These are phyloP conservation scores for Pseudorasbora parva DNA, from an alignment of 2,113 vertebrate genomes.

Conservation along the genomic window DNA sequence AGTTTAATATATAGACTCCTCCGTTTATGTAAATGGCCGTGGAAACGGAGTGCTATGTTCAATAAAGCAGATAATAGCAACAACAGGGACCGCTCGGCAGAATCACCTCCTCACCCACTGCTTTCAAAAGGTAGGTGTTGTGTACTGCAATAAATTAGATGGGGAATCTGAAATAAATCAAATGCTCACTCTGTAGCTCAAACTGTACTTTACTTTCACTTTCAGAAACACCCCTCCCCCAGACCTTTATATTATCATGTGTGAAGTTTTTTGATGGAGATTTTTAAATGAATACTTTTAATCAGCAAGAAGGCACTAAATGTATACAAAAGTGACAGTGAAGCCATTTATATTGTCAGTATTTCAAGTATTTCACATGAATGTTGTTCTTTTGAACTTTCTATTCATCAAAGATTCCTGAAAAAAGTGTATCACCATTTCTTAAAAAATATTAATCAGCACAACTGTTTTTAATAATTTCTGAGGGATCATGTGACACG, in stretches of 20 bases:
- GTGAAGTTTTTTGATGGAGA: not conserved
- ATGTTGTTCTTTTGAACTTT: too few species aligned
- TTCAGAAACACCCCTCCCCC: not conserved
- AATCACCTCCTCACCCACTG: conserved; percentile 57
- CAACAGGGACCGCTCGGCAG: conserved; percentile 61
- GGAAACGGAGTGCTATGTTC: conserved; percentile 81
- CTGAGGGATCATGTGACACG: too few species aligned
- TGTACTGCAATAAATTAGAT: conserved; percentile 11
- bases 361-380: too few species aligned
- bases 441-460: too few species aligned
- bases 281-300: not conserved
- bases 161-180: not conserved
- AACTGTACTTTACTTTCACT: conserved; percentile 9
- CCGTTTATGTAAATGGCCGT: conserved; percentile 84
- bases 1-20: conserved; percentile 89
- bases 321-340: not conserved
- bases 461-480: too few species aligned
- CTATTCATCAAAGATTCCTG: too few species aligned
- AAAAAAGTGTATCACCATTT: too few species aligned
- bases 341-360: too few species aligned
- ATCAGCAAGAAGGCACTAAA: not conserved
- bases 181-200: not conserved
- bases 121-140: conserved; percentile 31
- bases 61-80: conserved; percentile 80
- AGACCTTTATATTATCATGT: not conserved